Base-by-base conservation (phyloP, 2,113 vertebrate genomes). In the Chunga burmeisteri region DNA sequence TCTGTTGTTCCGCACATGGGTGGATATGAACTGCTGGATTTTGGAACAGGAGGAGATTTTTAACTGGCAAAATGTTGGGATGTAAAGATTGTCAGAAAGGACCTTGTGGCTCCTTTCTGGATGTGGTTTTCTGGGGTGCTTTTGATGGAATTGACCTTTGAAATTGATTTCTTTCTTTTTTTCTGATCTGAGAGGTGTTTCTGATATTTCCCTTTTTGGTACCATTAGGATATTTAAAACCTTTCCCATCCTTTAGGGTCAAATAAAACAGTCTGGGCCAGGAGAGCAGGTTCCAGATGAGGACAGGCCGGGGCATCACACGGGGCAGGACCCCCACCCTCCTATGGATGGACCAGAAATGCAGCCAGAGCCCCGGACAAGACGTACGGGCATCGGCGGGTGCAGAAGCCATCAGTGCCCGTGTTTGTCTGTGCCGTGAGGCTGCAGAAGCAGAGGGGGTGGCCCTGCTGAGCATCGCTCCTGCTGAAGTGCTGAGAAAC, bases 331-430 rank as follows among this genome's bases (percentile, higher is more conserved):
- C 9, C 26, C 65, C 58, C 29, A 66, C 1, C 5, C 8, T 20
- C 32, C 4, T 2, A 20, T 3, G 17, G 72, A 59, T 6, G 22
- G 55, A 11, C 61, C 47, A 63, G 55, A 46, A 70, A 23, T 0
- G 3, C 22, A 42, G 25, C 25, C 75, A 79, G 53, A 73, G 49
- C 53, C 81, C 36, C 3, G 1, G 61, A 19, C 1, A 5, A 50
- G 25, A 13, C 0, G 0, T 11, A 5, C 4, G 49, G 22, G 19
- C 49, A 47, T 6, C 0, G 0, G 26, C 0, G 2, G 81, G 3
- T 9, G 49, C 74, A 46, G 74, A 58, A 81, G 27, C 26, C 53
- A 15, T 8, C 14, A 0, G n/a, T 21, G 59, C 10, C 46, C 1
- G 0, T 6, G n/a, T 16, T 11, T 0, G 1, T 22, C 38, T 2